Conservation (phyloP, 2,113 vertebrate species). For the Pitta sordida region DNA sequence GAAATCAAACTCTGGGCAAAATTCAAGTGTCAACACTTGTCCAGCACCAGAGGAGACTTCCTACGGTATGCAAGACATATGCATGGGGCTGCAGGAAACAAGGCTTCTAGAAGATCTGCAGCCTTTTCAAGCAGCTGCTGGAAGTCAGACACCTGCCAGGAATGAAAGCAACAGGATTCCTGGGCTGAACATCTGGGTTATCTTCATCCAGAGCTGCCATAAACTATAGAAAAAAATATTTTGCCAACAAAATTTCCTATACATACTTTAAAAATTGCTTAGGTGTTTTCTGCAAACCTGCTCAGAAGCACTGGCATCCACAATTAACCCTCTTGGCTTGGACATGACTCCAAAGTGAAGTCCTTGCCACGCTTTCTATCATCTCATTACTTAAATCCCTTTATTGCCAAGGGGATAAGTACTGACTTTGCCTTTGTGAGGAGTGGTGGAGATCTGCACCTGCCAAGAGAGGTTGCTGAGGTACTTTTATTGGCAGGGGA, state of each 20-base stretch:
- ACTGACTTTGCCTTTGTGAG: not conserved
- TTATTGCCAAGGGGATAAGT: not conserved
- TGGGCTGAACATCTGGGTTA: not conserved
- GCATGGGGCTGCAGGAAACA: not conserved
- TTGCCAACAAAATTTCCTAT: not conserved
- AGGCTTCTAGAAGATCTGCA: not conserved
- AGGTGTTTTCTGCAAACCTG: not conserved
- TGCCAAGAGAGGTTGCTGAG: not conserved
- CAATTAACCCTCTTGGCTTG: not conserved
- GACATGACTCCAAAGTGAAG: not conserved
- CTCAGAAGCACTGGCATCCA: not conserved
- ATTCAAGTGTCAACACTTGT: not conserved
- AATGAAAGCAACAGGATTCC: not conserved
- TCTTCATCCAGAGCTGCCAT: not conserved
- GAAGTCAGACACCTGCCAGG: not conserved
- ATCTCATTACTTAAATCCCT: not conserved
- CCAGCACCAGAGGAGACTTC: not conserved
- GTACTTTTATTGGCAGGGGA: not conserved
- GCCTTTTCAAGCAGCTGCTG: not conserved
- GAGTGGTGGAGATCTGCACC: not conserved
- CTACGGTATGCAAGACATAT: not conserved
- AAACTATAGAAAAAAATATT: not conserved
- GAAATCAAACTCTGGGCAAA: not conserved
- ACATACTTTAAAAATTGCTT: not conserved
- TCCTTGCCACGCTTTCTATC: not conserved